Evolutionary conservation across 2,888 invertebrate genomes (phyloP).

Genomic region (Rotaria socialis): DNA sequence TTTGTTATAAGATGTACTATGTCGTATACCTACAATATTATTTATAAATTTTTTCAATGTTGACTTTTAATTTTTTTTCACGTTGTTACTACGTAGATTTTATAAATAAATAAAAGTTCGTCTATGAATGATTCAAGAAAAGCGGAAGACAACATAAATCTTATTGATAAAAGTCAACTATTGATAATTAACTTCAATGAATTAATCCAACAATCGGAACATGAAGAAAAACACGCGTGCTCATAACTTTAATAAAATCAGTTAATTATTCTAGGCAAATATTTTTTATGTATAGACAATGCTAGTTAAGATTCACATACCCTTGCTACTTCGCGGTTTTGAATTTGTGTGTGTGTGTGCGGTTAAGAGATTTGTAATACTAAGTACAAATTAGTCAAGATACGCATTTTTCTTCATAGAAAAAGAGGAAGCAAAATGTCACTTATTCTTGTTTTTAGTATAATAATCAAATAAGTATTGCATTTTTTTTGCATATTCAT

Average conservation of each 20-base stretch:
- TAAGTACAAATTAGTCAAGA: not conserved
- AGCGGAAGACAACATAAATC: not conserved
- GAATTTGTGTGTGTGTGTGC: too few species aligned
- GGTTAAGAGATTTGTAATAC: not conserved
- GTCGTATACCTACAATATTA: not conserved
- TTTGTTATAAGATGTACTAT: not conserved
- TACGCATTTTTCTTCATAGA: not conserved
- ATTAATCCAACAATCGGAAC: not conserved
- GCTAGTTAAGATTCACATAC: too few species aligned
- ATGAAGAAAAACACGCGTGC: not conserved
- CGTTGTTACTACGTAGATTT: not conserved
- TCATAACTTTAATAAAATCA: too few species aligned
- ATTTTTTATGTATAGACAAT: too few species aligned
- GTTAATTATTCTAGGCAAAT: too few species aligned
- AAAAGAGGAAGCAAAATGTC: not conserved
- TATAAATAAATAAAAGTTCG: not conserved
- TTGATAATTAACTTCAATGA: not conserved
- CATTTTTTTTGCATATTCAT: conserved; percentile 6
- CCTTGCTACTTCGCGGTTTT: too few species aligned
- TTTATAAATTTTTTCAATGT: not conserved
- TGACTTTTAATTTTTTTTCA: not conserved
- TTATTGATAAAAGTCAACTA: not conserved
- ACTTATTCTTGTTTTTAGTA: not conserved
- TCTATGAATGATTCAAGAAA: not conserved
- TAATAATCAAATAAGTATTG: not conserved